Evolutionary conservation across 2,888 invertebrate genomes (phyloP).

Genomic region (Dicycla oo): DNA sequence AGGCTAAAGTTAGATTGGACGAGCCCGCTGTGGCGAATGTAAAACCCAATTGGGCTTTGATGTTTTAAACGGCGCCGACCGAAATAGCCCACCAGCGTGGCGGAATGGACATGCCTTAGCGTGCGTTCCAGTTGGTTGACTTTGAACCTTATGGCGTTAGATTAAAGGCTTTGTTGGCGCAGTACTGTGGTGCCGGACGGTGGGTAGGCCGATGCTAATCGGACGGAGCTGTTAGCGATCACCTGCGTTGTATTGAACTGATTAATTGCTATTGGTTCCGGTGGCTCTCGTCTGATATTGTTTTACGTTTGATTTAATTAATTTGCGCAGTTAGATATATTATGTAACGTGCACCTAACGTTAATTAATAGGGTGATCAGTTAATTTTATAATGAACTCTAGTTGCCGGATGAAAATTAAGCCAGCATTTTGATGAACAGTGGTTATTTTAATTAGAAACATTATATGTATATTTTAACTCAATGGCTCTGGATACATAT

Average conservation of each 20-base stretch:
- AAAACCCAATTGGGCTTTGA: slow-evolving; percentile 88
- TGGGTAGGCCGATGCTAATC: slow-evolving; percentile 80
- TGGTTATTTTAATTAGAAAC: slow-evolving; percentile 33
- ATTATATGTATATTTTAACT: not conserved
- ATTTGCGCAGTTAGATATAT: slow-evolving; percentile 61
- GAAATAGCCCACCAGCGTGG: slow-evolving; percentile 79
- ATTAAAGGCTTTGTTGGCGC: slow-evolving; percentile 21
- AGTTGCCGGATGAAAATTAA: slow-evolving; percentile 10
- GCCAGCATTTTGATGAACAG: not conserved
- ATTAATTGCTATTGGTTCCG: slow-evolving; percentile 84
- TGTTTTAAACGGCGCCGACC: slow-evolving; percentile 84
- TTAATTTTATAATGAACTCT: slow-evolving; percentile 32
- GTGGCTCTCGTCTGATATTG: slow-evolving; percentile 74
- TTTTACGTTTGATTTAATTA: slow-evolving; percentile 76
- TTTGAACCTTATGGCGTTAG: slow-evolving; percentile 61
- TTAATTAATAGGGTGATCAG: slow-evolving; percentile 41
- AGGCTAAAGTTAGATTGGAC: slow-evolving; percentile 85
- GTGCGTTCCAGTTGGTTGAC: slow-evolving; percentile 48
- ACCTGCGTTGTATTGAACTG: slow-evolving; percentile 85
- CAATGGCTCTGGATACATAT: not conserved
- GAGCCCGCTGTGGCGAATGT: slow-evolving; percentile 81
- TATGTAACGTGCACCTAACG: slow-evolving; percentile 23
- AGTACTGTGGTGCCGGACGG: slow-evolving; percentile 41
- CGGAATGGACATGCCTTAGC: slow-evolving; percentile 57
- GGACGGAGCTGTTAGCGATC: slow-evolving; percentile 85